phyloP scores from a whole-genome alignment of 2,113 vertebrate genomes.

The Caranx melampygus region DNA sequence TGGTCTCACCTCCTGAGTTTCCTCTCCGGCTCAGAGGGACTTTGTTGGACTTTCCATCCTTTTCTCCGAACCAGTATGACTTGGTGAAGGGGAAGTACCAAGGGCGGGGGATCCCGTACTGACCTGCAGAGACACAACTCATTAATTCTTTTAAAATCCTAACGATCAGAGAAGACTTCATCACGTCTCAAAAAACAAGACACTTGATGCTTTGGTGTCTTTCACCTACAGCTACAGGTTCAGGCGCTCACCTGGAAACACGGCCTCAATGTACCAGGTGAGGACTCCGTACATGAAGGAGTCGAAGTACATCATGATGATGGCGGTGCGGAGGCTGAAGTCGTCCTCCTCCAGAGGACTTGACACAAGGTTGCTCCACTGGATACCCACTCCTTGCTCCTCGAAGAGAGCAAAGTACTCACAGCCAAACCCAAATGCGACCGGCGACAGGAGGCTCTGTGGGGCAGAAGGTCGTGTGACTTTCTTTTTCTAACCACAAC shows the following conservation, averaged over 20 bases:
- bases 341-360: constrained; percentile 91
- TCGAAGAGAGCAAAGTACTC: constrained; percentile 96
- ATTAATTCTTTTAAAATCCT: background rate
- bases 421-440: constrained; percentile 97
- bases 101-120: constrained; percentile 94
- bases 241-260: constrained; percentile 90
- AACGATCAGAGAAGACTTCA: no score
- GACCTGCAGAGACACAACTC: constrained; percentile 81
- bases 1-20: constrained; percentile 85
- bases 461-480: background rate
- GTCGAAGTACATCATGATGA: constrained; percentile 92
- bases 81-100: constrained; percentile 96
- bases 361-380: constrained; percentile 93
- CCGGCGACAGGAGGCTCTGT: constrained; percentile 95
- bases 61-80: constrained; percentile 95
- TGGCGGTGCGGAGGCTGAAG: constrained; percentile 91
- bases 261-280: constrained; percentile 97
- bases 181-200: no score
- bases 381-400: constrained; percentile 95
- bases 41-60: constrained; percentile 72
- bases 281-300: constrained; percentile 92
- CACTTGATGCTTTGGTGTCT: no score
- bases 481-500: background rate
- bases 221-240: no score
- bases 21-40: constrained; percentile 77